Evolutionary conservation across 2,113 vertebrate genomes (phyloP), one percentile per base, ranked within the genome.

Genomic region (Odontophorus gujanensis): DNA sequence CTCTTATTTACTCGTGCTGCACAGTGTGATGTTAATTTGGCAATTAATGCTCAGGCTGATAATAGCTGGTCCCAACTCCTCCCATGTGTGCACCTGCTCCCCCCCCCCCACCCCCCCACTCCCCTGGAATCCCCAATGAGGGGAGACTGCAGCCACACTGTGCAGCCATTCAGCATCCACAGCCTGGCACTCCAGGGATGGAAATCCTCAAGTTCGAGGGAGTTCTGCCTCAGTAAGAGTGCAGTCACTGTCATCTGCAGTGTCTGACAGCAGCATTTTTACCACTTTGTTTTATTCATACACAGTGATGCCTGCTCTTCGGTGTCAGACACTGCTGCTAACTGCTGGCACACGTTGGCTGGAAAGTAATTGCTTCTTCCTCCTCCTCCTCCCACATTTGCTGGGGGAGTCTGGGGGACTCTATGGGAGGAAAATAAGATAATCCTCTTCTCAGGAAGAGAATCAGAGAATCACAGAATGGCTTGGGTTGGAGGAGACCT

Each of bases 71-170:
- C 82, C 88, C 76, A 87, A 85, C 90, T 92, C 88, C 83, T 85
- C 57, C 16, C 1, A 53, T 74, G 61, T 6, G 2, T 53, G 92
- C 91, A 96, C 93, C 95, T 97, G 97, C 96, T 97, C 82, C 95
- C 79, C 17, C 79, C 17, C 43, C 87, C 59, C 58, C 73, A 32
- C 7, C 3, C 62, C 38, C 1, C 38, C 43, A 18, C 81, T 81
- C 63, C 75, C 25, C 3, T 6, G 68, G 73, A 95, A 94, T 92
- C 53, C 69, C 47, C 91, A 92, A 86, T 50, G 88, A 83, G 80
- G 63, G 9, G 83, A 74, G 61, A 16, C 20, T 1, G 1, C 51
- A 72, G 63, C 48, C 5, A 0, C 82, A 1, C 21, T 22, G 47
- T 55, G 81, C 74, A 1, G 19, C 1, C 0, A 69, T 58, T 91